Conservation (phyloP, 2,113 vertebrate species). For the Serinus canaria region DNA sequence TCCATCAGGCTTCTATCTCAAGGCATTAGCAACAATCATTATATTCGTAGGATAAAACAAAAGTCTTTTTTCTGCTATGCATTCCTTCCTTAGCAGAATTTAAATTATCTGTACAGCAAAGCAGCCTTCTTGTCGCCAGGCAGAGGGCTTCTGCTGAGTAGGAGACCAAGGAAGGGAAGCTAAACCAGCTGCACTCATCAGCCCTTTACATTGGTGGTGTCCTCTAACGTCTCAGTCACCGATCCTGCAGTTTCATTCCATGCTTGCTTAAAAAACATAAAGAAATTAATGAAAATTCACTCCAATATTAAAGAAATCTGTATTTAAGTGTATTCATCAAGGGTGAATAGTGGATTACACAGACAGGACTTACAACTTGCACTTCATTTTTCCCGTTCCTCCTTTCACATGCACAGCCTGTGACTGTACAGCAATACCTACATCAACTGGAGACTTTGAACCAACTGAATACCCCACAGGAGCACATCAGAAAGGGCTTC, state of each 20-base stretch:
- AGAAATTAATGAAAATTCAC: not conserved
- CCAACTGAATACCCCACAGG: not conserved
- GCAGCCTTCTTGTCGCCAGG: not conserved
- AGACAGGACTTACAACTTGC: not conserved
- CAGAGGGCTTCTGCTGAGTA: not conserved
- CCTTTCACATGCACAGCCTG: fast-evolving
- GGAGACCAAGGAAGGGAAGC: not conserved
- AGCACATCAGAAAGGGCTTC: not conserved
- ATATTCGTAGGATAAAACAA: not conserved
- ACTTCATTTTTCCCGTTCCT: not conserved
- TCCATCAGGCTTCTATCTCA: not conserved
- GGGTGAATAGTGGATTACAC: not conserved
- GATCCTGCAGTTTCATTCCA: not conserved
- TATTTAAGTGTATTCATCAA: not conserved
- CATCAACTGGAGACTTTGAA: not conserved
- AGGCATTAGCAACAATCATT: not conserved
- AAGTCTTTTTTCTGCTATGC: not conserved
- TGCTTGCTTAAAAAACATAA: not conserved
- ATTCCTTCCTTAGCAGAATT: not conserved
- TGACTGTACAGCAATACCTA: not conserved
- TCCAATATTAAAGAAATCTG: not conserved
- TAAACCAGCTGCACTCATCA: not conserved
- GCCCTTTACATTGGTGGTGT: not conserved
- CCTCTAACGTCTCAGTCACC: not conserved
- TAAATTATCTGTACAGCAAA: not conserved